These are phyloP conservation scores for Synanthedon tipuliformis DNA, from an alignment of 2,888 invertebrate genomes.

Conservation along the genomic window DNA sequence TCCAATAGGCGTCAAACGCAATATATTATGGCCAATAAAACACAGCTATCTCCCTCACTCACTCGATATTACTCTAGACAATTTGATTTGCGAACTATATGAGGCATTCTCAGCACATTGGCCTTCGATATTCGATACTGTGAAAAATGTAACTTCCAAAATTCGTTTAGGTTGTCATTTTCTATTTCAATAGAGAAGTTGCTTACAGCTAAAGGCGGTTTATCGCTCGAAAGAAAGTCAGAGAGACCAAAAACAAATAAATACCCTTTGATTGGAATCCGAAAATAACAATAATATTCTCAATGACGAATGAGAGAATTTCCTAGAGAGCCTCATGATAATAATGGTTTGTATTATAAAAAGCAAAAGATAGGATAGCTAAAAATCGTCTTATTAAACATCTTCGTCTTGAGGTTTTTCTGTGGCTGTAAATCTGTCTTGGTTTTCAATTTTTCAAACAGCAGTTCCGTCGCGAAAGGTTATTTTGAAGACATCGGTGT, in stretches of 20 bases:
- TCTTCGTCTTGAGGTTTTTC: not conserved
- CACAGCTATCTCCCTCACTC: not conserved
- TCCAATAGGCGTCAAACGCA: not conserved
- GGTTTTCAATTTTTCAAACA: no score
- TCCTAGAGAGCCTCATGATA: slow-evolving; percentile 2
- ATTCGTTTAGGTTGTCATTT: no score
- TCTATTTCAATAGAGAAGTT: no score
- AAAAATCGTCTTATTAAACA: not conserved
- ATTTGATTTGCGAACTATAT: slow-evolving; percentile 28
- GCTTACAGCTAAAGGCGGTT: no score
- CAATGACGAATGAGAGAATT: no score
- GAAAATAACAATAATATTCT: no score
- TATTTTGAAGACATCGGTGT: no score
- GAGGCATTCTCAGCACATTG: slow-evolving; percentile 29
- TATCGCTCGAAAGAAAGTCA: no score
- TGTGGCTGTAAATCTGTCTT: not conserved
- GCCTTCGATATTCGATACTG: slow-evolving; percentile 14
- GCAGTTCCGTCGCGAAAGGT: no score
- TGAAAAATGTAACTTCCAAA: no score
- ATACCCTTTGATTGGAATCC: no score
- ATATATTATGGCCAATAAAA: not conserved
- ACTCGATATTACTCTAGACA: slow-evolving; percentile 8
- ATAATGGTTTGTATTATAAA: slow-evolving; percentile 37
- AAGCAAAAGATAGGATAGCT: slow-evolving; percentile 8
- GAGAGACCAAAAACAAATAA: no score